phyloP scores from a whole-genome alignment of 2,797 vertebrate species.

The Gymnothorax reevesii region DNA sequence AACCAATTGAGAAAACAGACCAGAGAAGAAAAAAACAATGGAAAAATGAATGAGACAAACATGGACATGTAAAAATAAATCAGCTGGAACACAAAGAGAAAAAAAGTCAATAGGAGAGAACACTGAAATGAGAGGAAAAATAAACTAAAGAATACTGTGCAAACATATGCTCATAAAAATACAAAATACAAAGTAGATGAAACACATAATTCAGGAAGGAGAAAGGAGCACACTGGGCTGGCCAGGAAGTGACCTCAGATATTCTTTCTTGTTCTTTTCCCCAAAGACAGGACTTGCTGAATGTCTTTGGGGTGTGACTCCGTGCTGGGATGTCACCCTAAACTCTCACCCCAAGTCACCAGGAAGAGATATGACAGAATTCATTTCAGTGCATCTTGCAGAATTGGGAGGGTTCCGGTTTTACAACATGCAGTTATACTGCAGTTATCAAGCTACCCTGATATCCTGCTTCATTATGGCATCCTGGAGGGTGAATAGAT shows the following conservation, averaged over 20 bases:
- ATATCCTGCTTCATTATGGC: too few species aligned
- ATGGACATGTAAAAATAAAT: conserved; percentile 26
- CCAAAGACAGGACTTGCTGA: neutral
- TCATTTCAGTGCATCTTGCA: too few species aligned
- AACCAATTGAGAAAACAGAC: neutral
- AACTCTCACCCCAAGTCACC: conserved; percentile 18
- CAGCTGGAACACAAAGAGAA: conserved; percentile 48
- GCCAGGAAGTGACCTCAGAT: neutral
- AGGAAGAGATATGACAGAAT: conserved; percentile 37
- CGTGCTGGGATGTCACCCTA: conserved; percentile 38
- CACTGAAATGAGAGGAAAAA: too few species aligned
- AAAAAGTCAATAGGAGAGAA: too few species aligned
- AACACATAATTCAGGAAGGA: conserved; percentile 24
- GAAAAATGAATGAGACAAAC: neutral
- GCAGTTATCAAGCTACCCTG: too few species aligned
- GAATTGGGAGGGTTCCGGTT: too few species aligned
- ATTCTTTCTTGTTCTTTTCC: neutral
- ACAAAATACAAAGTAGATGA: conserved; percentile 47
- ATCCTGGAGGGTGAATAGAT: too few species aligned
- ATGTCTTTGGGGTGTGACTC: conserved; percentile 31
- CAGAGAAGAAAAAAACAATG: neutral
- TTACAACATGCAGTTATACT: too few species aligned
- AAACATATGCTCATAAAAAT: neutral
- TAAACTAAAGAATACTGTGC: too few species aligned
- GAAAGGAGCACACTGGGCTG: neutral